These are phyloP conservation scores for Ophioninae sp. DNA, from an alignment of 2,888 invertebrate species.

Conservation along the genomic window DNA sequence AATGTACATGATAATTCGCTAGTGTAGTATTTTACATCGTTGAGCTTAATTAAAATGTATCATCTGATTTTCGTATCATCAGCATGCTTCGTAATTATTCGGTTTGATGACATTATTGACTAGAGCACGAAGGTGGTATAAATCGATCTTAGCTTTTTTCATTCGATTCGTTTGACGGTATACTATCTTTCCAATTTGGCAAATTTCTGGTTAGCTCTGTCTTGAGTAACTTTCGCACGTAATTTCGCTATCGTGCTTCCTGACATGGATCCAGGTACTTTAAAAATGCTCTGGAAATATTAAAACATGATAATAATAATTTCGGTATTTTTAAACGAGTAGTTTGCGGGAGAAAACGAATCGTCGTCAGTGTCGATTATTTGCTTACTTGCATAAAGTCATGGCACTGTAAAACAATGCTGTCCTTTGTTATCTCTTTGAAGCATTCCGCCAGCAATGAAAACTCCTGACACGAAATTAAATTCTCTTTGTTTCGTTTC, in stretches of 20 bases:
- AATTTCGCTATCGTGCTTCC: constrained; percentile 85
- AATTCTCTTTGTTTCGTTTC: constrained; percentile 86
- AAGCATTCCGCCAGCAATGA: constrained; percentile 91
- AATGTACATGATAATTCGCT: constrained; percentile 52
- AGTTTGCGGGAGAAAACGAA: neutral
- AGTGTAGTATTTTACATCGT: constrained; percentile 44
- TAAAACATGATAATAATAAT: constrained; percentile 77
- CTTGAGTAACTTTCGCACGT: constrained; percentile 83
- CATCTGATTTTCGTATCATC: constrained; percentile 24
- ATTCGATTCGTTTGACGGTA: constrained; percentile 33
- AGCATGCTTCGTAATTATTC: constrained; percentile 13
- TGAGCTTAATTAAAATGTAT: constrained; percentile 48
- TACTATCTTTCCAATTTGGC: constrained; percentile 76
- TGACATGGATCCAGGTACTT: constrained; percentile 90
- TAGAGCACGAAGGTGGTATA: constrained; percentile 59
- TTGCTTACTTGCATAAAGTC: constrained; percentile 90
- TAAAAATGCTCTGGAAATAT: constrained; percentile 89
- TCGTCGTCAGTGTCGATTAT: constrained; percentile 1
- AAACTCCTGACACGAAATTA: constrained; percentile 91
- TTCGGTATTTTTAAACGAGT: neutral
- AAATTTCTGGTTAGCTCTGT: constrained; percentile 82
- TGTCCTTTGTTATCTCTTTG: constrained; percentile 90
- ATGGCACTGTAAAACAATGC: constrained; percentile 92
- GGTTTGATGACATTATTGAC: constrained; percentile 52
- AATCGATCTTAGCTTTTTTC: constrained; percentile 24